Conservation (phyloP, 1,140 invertebrate genomes). For the Drosophila elegans region DNA sequence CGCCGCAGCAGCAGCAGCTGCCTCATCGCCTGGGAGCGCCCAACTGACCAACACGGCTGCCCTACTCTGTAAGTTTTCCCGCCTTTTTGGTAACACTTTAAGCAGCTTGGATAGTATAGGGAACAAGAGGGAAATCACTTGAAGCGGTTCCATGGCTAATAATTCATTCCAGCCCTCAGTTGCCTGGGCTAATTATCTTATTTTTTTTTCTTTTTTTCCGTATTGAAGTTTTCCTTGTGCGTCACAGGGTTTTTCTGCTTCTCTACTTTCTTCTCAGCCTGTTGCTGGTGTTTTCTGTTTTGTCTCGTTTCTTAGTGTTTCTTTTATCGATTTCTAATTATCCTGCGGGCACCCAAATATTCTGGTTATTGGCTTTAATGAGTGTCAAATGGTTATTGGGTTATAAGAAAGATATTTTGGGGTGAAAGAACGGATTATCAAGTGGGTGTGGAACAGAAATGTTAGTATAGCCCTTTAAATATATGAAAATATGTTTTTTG, state of each 20-base stretch:
- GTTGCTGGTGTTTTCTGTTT: slow-evolving; percentile 13
- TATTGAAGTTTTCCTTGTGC: slow-evolving; percentile 23
- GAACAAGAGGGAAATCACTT: background rate
- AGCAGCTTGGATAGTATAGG: background rate
- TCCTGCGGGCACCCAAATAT: slow-evolving; percentile 30
- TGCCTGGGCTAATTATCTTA: slow-evolving; percentile 34
- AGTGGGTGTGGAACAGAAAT: background rate
- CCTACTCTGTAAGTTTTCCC: slow-evolving; percentile 77
- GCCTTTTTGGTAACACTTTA: background rate
- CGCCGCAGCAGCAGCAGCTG: slow-evolving; percentile 58
- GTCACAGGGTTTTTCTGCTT: slow-evolving; percentile 4
- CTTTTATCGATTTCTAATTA: slow-evolving; percentile 72
- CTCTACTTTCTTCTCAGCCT: slow-evolving; percentile 4
- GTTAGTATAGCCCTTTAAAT: too few relatives aligned
- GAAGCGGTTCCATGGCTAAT: slow-evolving; percentile 6
- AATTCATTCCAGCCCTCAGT: slow-evolving; percentile 16
- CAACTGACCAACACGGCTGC: slow-evolving; percentile 83
- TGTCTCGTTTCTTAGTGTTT: background rate
- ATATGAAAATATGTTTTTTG: too few relatives aligned
- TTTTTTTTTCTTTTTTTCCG: slow-evolving; percentile 33
- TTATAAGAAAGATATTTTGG: slow-evolving; percentile 1
- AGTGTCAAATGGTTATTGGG: slow-evolving; percentile 27
- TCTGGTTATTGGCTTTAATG: slow-evolving; percentile 43
- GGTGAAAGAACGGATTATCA: background rate
- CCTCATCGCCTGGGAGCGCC: slow-evolving; percentile 86